Percentiles rank a stretch among this genome's conserved stretches.
These are phyloP conservation scores for Mus pahari DNA, from an alignment of 2,113 vertebrate species.

Conservation along the genomic window DNA sequence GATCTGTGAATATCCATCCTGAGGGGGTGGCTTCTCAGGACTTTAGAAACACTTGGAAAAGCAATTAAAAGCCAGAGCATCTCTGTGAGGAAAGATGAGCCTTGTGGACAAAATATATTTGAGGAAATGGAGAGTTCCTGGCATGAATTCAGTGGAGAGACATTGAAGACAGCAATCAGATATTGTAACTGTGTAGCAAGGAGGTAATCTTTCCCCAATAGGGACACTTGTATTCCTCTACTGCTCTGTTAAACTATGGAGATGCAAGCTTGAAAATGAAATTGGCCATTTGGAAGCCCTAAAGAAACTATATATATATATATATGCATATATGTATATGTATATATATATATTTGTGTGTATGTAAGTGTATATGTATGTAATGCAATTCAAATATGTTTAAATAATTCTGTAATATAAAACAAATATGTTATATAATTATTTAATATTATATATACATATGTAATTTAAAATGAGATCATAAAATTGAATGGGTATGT, in stretches of 20 bases:
- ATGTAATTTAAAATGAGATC: neutral
- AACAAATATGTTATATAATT: neutral
- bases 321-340: no score
- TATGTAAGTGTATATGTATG: neutral
- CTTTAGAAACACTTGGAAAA: neutral
- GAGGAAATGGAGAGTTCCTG: slow-evolving; percentile 28
- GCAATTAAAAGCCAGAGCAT: slow-evolving; percentile 20
- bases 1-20: neutral
- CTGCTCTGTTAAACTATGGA: neutral
- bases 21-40: no score
- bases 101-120: neutral
- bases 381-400: neutral
- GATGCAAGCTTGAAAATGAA: neutral
- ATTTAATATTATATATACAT: neutral
- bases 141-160: neutral
- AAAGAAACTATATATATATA: neutral
- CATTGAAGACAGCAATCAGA: neutral
- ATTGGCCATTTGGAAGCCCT: neutral
- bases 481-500: neutral
- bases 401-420: neutral
- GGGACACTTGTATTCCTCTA: neutral
- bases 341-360: neutral
- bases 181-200: slow-evolving; percentile 23
- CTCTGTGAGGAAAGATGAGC: slow-evolving; percentile 25
- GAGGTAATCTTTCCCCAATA: neutral